phyloP scores from a whole-genome alignment of 2,797 vertebrate species.

The Chiroxiphia lanceolata region DNA sequence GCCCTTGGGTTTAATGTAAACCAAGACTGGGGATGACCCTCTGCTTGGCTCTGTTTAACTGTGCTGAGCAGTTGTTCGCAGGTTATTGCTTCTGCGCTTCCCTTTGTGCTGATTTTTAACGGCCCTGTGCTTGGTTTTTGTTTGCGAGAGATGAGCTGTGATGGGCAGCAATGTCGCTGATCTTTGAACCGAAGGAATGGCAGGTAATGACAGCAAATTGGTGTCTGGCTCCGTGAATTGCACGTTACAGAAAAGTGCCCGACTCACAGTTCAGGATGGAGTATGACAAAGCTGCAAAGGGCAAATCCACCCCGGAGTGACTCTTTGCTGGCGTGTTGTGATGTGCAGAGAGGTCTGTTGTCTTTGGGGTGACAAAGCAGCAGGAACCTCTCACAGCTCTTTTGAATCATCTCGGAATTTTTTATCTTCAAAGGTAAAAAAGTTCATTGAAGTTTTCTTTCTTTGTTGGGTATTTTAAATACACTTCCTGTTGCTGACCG shows the following conservation, averaged over 20 bases:
- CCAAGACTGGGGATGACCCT: accelerated
- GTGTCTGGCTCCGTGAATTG: not conserved
- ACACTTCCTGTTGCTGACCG: not conserved
- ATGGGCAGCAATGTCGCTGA: not conserved
- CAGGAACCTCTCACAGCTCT: not conserved
- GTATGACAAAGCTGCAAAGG: not conserved
- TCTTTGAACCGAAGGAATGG: not conserved
- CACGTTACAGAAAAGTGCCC: not conserved
- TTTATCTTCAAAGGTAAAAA: not conserved
- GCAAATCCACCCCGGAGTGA: accelerated
- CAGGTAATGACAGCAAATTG: not conserved
- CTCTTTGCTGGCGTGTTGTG: not conserved
- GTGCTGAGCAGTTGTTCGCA: accelerated
- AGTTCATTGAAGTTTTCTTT: not conserved
- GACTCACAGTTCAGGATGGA: not conserved
- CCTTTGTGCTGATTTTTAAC: not conserved
- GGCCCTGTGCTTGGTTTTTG: not conserved
- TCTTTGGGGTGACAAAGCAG: not conserved
- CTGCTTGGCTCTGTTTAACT: not conserved
- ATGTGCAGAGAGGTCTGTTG: not conserved
- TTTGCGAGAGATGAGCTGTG: not conserved
- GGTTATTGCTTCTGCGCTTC: not conserved
- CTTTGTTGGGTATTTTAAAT: not conserved
- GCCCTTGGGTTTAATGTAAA: accelerated
- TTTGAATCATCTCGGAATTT: not conserved